Evolutionary conservation across 2,797 vertebrate species (phyloP).

Genomic region (Argentina silus): DNA sequence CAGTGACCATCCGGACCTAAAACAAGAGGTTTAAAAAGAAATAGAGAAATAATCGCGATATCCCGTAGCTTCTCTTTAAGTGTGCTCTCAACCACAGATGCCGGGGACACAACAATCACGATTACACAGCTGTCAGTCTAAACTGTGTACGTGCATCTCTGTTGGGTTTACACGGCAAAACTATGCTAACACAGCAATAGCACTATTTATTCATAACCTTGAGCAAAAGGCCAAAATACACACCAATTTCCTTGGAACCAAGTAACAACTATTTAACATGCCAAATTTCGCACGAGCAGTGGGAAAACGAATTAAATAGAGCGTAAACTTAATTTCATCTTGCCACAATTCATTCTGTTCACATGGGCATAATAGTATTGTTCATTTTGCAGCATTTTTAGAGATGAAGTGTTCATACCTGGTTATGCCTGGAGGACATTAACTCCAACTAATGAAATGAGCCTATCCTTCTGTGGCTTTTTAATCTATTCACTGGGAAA

Average conservation of each 20-base stretch:
- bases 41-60: too few species aligned
- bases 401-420: slow-evolving; percentile 71
- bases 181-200: background rate
- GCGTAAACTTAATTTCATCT: slow-evolving; percentile 74
- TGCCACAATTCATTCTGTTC: slow-evolving; percentile 71
- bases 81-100: too few species aligned
- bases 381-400: slow-evolving; percentile 69
- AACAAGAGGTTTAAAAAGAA: too few species aligned
- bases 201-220: background rate
- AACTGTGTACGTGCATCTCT: too few species aligned
- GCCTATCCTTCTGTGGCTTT: slow-evolving; percentile 73
- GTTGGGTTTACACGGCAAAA: too few species aligned
- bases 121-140: too few species aligned
- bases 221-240: slow-evolving; percentile 21
- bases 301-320: slow-evolving; percentile 66
- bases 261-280: slow-evolving; percentile 24
- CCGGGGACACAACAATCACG: too few species aligned
- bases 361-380: slow-evolving; percentile 68
- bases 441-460: slow-evolving; percentile 78
- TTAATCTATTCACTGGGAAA: slow-evolving; percentile 78
- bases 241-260: slow-evolving; percentile 36
- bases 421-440: slow-evolving; percentile 72
- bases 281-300: slow-evolving; percentile 52
- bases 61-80: too few species aligned
- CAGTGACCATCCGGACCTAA: too few species aligned